These are phyloP conservation scores for Cervus canadensis DNA, from an alignment of 2,113 vertebrate genomes.

Conservation along the genomic window DNA sequence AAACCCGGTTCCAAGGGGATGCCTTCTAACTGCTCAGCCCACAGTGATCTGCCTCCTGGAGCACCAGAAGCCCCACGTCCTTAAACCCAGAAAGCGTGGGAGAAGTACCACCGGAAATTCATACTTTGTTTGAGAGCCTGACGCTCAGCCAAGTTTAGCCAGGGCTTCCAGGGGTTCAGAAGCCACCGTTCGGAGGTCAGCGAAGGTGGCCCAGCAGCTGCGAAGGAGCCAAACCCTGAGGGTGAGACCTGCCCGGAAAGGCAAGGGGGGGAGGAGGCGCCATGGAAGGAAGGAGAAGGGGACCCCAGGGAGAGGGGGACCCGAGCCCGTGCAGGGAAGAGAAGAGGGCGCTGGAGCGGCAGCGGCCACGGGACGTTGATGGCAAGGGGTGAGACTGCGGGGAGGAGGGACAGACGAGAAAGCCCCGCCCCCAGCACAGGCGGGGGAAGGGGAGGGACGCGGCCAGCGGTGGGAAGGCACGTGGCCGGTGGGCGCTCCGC, in stretches of 20 bases:
- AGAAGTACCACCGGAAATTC: background rate
- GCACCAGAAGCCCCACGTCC: background rate
- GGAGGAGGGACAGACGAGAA: background rate
- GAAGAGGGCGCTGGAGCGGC: background rate
- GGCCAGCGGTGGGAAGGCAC: background rate
- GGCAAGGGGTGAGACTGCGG: background rate
- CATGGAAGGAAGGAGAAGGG: background rate
- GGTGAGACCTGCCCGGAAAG: background rate
- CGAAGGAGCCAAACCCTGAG: background rate
- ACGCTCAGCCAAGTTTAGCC: background rate
- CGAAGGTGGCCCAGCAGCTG: too few species aligned
- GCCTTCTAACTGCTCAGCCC: background rate
- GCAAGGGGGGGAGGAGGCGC: background rate
- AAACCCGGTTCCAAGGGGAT: background rate
- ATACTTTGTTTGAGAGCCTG: background rate
- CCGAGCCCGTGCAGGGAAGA: background rate
- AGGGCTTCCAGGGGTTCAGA: background rate
- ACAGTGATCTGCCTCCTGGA: background rate
- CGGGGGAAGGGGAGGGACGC: background rate
- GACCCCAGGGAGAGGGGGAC: background rate
- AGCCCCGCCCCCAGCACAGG: background rate
- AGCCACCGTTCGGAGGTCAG: background rate
- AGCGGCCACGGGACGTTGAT: rapidly evolving
- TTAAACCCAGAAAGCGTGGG: background rate
- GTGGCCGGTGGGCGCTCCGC: rapidly evolving